Base-by-base conservation (phyloP, 2,797 vertebrate species). In the Liparis tanakae region DNA sequence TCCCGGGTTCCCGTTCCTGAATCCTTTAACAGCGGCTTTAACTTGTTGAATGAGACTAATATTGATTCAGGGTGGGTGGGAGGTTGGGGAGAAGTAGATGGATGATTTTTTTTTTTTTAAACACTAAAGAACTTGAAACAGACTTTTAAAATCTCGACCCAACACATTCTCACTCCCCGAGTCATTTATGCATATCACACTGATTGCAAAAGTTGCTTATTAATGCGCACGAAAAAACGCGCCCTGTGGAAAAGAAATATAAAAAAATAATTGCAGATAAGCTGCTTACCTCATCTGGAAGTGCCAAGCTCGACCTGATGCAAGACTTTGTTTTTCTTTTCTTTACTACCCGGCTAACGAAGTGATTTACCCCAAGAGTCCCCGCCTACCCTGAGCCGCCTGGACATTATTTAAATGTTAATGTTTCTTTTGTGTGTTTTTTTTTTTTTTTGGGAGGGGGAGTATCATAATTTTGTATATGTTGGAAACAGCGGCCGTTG, bases 1-100 rank as follows among this genome's bases (percentile, higher is more conserved):
- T 85, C 87, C 83, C 85, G 60, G 61, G 61, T 84, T 87, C 88
- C 87, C 92, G 91, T 93, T 68, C 36, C 78, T 78, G 89, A 93
- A 92, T 89, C 91, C 87, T 92, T 85, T 89, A 92, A 92, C 90
- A 87, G 81, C 81, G 75, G 83, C 76, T 88, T 85, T 85, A 87
- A 93, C 92, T 86, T 90, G 85, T 90, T 90, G 90, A 93, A 91
- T 91, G 89, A 90, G 82, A 88, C 67, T 62, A 67, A 63, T 92
- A 94, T 94, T 87, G 93, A 94, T 95, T 93, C 62, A 46, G 70
- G 72, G 83, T 3, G 63, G 78, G 50, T 74, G 83, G 55, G 69
- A 61, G 67, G 74, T 77, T 90, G 58, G 70, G 72, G 66, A 63
- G 79, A 58, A 63, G 68, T 34, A 72, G 80, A 82, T 74, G 51